Conservation (phyloP, 2,797 vertebrate genomes). For the Clamator glandarius region DNA sequence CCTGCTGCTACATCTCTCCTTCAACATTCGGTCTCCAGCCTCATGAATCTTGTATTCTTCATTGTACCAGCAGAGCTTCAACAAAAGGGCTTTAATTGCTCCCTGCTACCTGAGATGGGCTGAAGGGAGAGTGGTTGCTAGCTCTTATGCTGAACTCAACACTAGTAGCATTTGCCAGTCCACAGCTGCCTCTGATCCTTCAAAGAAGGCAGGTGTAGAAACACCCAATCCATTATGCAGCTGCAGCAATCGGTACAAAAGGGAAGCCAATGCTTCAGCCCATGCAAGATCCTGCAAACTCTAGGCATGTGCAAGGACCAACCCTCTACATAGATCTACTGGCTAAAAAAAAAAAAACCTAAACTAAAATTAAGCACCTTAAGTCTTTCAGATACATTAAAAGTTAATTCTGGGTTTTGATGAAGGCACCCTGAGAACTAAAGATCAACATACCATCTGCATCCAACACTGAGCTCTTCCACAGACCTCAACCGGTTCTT, state of each 20-base stretch:
- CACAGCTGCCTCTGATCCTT: background rate
- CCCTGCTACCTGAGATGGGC: background rate
- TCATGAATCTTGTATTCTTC: background rate
- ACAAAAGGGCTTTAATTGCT: background rate
- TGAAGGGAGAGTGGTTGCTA: background rate
- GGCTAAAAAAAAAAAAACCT: background rate
- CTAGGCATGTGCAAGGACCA: background rate
- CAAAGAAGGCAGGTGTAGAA: background rate
- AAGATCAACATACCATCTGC: background rate
- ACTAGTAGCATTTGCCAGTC: accelerated
- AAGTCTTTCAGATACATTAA: background rate
- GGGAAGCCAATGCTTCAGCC: background rate
- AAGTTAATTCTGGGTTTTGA: background rate
- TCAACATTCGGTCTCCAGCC: accelerated
- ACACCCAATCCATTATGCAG: background rate
- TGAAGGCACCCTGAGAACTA: background rate
- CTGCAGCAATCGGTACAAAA: background rate
- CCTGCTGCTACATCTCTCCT: background rate
- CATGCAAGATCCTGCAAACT: background rate
- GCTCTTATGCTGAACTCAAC: accelerated
- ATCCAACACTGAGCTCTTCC: background rate
- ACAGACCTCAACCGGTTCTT: background rate
- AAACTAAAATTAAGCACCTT: too few relatives aligned
- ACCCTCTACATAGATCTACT: background rate
- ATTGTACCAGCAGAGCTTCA: background rate